These are phyloP conservation scores for Barypeithes pellucidus DNA, from an alignment of 2,888 invertebrate species.

Conservation along the genomic window DNA sequence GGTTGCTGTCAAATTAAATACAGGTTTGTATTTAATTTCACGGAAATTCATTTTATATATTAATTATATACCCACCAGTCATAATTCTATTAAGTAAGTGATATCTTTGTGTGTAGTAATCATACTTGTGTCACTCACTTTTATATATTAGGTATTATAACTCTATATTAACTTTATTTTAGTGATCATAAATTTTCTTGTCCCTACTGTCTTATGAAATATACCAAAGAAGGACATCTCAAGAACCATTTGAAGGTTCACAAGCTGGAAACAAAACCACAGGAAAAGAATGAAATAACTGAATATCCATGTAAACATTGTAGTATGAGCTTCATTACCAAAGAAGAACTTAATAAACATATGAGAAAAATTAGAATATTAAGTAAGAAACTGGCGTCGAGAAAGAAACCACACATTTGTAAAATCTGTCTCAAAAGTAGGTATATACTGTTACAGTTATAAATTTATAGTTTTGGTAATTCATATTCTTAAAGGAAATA, in stretches of 20 bases:
- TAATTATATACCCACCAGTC: too few species aligned
- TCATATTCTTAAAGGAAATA: too few species aligned
- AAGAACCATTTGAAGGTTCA: slow-evolving; percentile 36
- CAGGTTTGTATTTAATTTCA: too few species aligned
- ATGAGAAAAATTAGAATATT: slow-evolving; percentile 21
- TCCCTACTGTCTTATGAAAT: slow-evolving; percentile 39
- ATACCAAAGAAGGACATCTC: slow-evolving; percentile 39
- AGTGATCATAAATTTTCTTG: slow-evolving; percentile 30
- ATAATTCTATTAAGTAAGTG: too few species aligned
- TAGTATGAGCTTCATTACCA: slow-evolving; percentile 72
- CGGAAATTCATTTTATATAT: too few species aligned
- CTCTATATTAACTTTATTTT: slow-evolving; percentile 1
- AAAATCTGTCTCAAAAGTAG: slow-evolving; percentile 75
- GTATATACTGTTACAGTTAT: too few species aligned
- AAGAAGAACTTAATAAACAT: slow-evolving; percentile 72
- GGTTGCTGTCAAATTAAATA: too few species aligned
- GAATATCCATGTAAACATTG: slow-evolving; percentile 72
- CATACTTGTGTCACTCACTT: too few species aligned
- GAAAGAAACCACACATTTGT: slow-evolving; percentile 75
- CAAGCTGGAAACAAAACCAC: neutral
- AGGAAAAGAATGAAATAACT: neutral
- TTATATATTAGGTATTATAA: neutral
- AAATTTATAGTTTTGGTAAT: too few species aligned
- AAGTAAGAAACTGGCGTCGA: slow-evolving; percentile 75
- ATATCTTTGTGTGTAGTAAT: too few species aligned